Evolutionary conservation across 2,113 vertebrate species (phyloP), one percentile per base, ranked within the genome.

Genomic region (Sinocyclocheilus anophthalmus): DNA sequence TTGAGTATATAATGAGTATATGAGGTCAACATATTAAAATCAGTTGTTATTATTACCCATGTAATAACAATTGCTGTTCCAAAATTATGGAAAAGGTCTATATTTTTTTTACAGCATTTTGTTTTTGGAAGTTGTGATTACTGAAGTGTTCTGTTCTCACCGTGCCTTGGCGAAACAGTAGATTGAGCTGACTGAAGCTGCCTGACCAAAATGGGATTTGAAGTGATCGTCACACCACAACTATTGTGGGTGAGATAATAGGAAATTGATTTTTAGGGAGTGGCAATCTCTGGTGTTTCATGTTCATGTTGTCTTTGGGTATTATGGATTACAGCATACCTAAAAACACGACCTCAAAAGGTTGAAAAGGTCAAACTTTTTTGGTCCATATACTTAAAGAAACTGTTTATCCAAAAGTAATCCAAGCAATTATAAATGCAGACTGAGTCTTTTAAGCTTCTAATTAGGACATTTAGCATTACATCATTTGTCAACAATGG

Each of bases 231-330:
- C 86, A 87, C 20, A 69, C 65, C 81, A 83, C 73, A 87, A 81
- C 42, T 86, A 81, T 42, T 85, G 70, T 84, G 69, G 39, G 48
- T 11, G 50, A 88, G 88, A 86, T 89, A 88, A 88, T 70, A 84
- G 70, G 37, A 84, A 86, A 88, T 67, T 8, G 69, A 88, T 86
- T 86, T 77, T 70, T 45, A 55, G 65, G 53, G 53, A 45, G 70
- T 75, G 30, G 45, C 18, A 59, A 59, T 85, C 57, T 39, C 22
- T 78, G 48, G 37, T 81, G 79, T 82, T 85, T 77, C 37, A 50
- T 83, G 79, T 83, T 26, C 81, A 48, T 45, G 50, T 73, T 50
- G 76, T 76, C 45, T 85, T 63, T 48, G 65, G 84, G 73, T 24
- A 87, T 80, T 81, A 83, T 57, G 59, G 70, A 70, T 87, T 78